A percentile compares a stretch with the other conserved stretches of the same genome.
Conservation (phyloP, 2,888 invertebrate species). For the Caenorhabditis wallacei region DNA sequence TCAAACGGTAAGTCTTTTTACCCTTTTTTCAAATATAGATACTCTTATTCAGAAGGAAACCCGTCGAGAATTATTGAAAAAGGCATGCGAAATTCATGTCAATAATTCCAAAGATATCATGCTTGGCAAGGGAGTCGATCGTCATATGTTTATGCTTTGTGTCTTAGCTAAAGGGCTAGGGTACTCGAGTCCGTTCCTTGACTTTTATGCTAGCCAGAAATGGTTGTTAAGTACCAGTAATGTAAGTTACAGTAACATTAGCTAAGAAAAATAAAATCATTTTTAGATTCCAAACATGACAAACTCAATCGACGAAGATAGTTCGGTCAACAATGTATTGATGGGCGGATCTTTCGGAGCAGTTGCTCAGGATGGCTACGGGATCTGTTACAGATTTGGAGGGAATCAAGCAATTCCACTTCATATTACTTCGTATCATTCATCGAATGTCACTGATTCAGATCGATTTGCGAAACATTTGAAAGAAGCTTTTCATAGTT, state of each 20-base stretch:
- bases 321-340: slow-evolving; percentile 66
- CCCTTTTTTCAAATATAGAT: background rate
- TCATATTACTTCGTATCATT: slow-evolving; percentile 75
- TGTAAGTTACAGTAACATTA: too few relatives aligned
- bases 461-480: slow-evolving; percentile 67
- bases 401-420: slow-evolving; percentile 76
- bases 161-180: slow-evolving; percentile 88
- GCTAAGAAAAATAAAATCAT: too few relatives aligned
- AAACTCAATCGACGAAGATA: slow-evolving; percentile 74
- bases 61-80: slow-evolving; percentile 87
- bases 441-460: slow-evolving; percentile 75
- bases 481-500: slow-evolving; percentile 68
- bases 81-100: slow-evolving; percentile 87
- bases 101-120: slow-evolving; percentile 83
- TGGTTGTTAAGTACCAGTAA: slow-evolving; percentile 93
- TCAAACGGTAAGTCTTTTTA: slow-evolving; percentile 80
- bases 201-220: slow-evolving; percentile 95
- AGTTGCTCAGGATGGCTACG: slow-evolving; percentile 79
- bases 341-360: slow-evolving; percentile 78
- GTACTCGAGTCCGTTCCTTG: slow-evolving; percentile 83
- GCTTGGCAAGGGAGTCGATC: slow-evolving; percentile 90
- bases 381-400: slow-evolving; percentile 79
- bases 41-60: slow-evolving; percentile 87
- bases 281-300: slow-evolving; percentile 75
- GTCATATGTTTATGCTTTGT: slow-evolving; percentile 97